These are phyloP conservation scores for Gephyroberyx darwinii DNA, from an alignment of 2,797 vertebrate species.

Conservation along the genomic window DNA sequence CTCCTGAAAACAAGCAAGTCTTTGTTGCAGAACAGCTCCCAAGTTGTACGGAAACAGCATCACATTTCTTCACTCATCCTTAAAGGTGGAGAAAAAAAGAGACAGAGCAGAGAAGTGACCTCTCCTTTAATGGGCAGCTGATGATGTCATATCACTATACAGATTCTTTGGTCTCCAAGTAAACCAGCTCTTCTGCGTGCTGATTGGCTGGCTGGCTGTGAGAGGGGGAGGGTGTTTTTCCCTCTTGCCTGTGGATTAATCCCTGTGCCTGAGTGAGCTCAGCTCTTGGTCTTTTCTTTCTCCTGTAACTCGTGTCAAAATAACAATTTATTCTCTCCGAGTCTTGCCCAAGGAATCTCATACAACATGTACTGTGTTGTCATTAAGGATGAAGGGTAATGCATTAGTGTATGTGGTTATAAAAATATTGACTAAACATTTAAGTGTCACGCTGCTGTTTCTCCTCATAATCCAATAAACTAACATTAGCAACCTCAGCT, in stretches of 20 bases:
- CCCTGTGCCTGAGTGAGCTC: constrained; percentile 70
- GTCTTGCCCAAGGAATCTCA: constrained; percentile 19
- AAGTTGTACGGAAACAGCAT: constrained; percentile 52
- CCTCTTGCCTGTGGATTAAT: constrained; percentile 77
- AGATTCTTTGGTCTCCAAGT: constrained; percentile 82
- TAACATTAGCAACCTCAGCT: constrained; percentile 5
- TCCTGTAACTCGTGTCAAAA: constrained; percentile 61
- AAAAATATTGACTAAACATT: constrained; percentile 47
- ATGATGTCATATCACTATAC: constrained; percentile 84
- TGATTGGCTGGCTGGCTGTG: constrained; percentile 74
- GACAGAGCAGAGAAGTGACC: constrained; percentile 66
- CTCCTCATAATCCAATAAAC: constrained; percentile 43
- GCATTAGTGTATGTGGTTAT: constrained; percentile 4
- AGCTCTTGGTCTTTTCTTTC: constrained; percentile 54
- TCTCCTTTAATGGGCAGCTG: constrained; percentile 82
- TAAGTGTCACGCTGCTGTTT: constrained; percentile 23
- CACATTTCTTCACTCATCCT: constrained; percentile 61
- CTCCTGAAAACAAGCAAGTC: constrained; percentile 52
- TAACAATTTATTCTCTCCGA: constrained; percentile 44
- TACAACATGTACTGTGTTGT: constrained; percentile 4
- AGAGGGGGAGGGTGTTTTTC: constrained; percentile 63
- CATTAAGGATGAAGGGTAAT: constrained; percentile 31
- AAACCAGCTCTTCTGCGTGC: constrained; percentile 71
- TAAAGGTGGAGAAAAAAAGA: constrained; percentile 30
- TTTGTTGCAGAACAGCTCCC: constrained; percentile 59